phyloP scores from a whole-genome alignment of 2,797 vertebrate species.

The Emydoidea blandingii region DNA sequence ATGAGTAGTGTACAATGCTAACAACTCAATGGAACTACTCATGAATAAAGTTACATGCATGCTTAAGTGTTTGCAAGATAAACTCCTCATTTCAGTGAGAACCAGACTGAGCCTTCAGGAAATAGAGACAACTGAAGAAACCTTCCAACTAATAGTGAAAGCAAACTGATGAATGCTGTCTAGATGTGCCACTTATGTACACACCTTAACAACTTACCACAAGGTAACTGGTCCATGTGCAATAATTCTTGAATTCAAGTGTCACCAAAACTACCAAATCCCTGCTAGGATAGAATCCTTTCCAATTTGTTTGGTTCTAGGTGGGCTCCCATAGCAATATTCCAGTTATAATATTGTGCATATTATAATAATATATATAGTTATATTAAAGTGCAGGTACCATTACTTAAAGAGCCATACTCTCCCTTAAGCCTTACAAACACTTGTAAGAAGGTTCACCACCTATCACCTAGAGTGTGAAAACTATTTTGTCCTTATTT shows the following conservation, averaged over 20 bases:
- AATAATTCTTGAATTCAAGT: fast-evolving
- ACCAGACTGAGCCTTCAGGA: not conserved
- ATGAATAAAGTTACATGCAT: not conserved
- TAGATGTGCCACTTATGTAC: not conserved
- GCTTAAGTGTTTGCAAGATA: not conserved
- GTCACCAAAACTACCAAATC: not conserved
- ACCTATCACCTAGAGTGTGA: not conserved
- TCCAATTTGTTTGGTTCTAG: not conserved
- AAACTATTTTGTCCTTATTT: not conserved
- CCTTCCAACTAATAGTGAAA: not conserved
- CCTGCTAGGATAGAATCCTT: not conserved
- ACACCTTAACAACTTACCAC: fast-evolving
- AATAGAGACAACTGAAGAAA: not conserved
- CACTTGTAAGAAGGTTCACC: not conserved
- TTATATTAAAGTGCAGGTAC: no score
- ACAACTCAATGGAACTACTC: not conserved
- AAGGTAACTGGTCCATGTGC: not conserved
- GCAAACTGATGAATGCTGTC: not conserved
- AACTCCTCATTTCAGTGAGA: not conserved
- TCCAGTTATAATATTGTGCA: fast-evolving
- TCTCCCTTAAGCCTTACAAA: not conserved
- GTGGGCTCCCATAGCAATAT: not conserved
- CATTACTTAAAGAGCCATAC: not conserved
- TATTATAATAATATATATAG: not conserved
- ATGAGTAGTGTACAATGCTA: fast-evolving